Evolutionary conservation across 2,797 vertebrate species (phyloP).

Genomic region (Channallabes apus): DNA sequence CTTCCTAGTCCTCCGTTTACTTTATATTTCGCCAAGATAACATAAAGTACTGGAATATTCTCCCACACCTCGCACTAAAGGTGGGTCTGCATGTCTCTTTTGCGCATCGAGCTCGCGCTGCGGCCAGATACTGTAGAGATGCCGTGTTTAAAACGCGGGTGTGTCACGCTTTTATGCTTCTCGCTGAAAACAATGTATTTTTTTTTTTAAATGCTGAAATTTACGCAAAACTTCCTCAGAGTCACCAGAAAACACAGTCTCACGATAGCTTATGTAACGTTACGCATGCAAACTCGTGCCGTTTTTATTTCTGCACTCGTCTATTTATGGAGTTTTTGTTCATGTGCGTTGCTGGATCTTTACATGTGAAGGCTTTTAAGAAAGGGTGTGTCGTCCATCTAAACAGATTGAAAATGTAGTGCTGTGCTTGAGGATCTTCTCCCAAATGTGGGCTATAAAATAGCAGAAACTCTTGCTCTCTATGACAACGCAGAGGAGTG

Average conservation of each 20-base stretch:
- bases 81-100: constrained; percentile 38
- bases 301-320: not conserved
- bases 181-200: not conserved
- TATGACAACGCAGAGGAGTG: not conserved
- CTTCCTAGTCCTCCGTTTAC: not conserved
- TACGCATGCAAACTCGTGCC: not conserved
- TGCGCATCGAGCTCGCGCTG: constrained; percentile 1
- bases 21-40: constrained; percentile 27
- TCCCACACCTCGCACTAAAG: constrained; percentile 29
- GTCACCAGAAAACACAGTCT: not conserved
- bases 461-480: constrained; percentile 9
- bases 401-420: not conserved
- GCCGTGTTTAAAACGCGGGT: constrained; percentile 35
- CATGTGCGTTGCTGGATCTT: not conserved
- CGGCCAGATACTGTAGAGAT: not conserved
- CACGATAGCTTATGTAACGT: not conserved
- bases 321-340: not conserved
- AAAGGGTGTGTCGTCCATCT: not conserved
- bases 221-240: not conserved
- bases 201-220: not conserved
- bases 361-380: not conserved
- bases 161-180: constrained; percentile 38
- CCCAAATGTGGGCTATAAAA: not conserved
- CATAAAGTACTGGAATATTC: constrained; percentile 9
- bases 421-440: not conserved